These are phyloP conservation scores for Drosophila birchii DNA, from an alignment of 2,888 invertebrate genomes.

Conservation along the genomic window DNA sequence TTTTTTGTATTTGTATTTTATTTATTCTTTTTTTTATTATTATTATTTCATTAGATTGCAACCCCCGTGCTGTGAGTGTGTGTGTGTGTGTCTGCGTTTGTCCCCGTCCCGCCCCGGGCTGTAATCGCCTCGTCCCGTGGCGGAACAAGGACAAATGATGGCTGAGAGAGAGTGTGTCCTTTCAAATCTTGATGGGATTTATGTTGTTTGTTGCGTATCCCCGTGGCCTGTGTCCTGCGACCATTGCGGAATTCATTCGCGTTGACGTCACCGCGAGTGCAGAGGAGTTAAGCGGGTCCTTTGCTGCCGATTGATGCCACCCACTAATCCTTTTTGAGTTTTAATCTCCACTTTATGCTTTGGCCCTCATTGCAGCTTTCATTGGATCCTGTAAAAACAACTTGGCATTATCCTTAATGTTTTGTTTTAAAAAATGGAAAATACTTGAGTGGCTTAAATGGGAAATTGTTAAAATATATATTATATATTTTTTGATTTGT, in stretches of 20 bases:
- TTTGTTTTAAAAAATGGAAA: background rate
- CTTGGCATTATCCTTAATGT: background rate
- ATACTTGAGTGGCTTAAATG: background rate
- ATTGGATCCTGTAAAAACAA: background rate
- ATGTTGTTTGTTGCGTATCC: slow-evolving; percentile 41
- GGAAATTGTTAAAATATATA: background rate
- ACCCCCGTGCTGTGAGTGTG: slow-evolving; percentile 52
- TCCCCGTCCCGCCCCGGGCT: slow-evolving; percentile 15
- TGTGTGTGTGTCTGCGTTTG: slow-evolving; percentile 12
- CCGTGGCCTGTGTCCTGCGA: slow-evolving; percentile 1
- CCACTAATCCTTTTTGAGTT: slow-evolving; percentile 9
- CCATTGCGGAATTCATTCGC: slow-evolving; percentile 12
- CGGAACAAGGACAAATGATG: slow-evolving; percentile 19
- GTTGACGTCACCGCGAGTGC: slow-evolving; percentile 21
- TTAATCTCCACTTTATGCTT: background rate
- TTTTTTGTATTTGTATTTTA: slow-evolving; percentile 13
- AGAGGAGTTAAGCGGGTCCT: background rate
- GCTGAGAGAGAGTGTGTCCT: slow-evolving; percentile 12
- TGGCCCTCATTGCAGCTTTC: background rate
- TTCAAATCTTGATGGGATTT: slow-evolving; percentile 56
- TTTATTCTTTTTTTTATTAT: slow-evolving; percentile 59
- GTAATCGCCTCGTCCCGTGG: slow-evolving; percentile 37
- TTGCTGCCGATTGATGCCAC: background rate
- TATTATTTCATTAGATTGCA: slow-evolving; percentile 78
- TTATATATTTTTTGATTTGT: too few species aligned